A percentile compares a stretch with the other conserved stretches of the same genome.
Evolutionary conservation across 2,888 invertebrate species (phyloP).

Genomic region (Microdon myrmicae): DNA sequence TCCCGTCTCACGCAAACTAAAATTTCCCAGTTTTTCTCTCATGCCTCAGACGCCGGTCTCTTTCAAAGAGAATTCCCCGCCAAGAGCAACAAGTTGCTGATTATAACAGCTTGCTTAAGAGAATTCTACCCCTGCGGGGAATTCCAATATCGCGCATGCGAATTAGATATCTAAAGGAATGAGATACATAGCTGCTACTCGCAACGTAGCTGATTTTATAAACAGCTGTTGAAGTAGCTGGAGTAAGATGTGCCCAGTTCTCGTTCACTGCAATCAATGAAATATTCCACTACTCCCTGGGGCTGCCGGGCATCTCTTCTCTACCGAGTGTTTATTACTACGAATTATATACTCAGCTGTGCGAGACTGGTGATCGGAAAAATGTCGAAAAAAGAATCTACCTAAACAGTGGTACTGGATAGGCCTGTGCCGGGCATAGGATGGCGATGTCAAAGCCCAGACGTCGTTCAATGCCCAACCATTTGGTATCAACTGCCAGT

Average conservation of each 20-base stretch:
- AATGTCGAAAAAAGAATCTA: constrained; percentile 54
- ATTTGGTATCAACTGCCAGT: constrained; percentile 76
- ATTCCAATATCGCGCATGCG: constrained; percentile 30
- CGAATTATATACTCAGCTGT: constrained; percentile 15
- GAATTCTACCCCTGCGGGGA: constrained; percentile 20
- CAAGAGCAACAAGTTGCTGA: constrained; percentile 50
- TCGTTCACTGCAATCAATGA: constrained; percentile 2
- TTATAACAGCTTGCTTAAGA: constrained; percentile 46
- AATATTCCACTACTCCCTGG: no score
- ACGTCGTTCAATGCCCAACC: constrained; percentile 71
- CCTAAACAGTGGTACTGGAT: constrained; percentile 76
- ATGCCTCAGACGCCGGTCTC: constrained; percentile 19
- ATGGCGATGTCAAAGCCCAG: constrained; percentile 63
- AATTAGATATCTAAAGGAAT: background rate
- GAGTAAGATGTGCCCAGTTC: constrained; percentile 17
- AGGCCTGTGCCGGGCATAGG: constrained; percentile 81
- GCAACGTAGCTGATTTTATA: constrained; percentile 1
- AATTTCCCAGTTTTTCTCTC: constrained; percentile 9
- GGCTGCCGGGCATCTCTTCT: no score
- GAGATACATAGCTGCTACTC: constrained; percentile 20
- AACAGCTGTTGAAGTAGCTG: background rate
- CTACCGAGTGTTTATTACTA: constrained; percentile 38
- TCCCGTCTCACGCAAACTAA: no score
- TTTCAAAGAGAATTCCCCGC: constrained; percentile 14
- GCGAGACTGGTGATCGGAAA: constrained; percentile 6